phyloP scores from a whole-genome alignment of 2,113 vertebrate species.

The Hyla sarda region DNA sequence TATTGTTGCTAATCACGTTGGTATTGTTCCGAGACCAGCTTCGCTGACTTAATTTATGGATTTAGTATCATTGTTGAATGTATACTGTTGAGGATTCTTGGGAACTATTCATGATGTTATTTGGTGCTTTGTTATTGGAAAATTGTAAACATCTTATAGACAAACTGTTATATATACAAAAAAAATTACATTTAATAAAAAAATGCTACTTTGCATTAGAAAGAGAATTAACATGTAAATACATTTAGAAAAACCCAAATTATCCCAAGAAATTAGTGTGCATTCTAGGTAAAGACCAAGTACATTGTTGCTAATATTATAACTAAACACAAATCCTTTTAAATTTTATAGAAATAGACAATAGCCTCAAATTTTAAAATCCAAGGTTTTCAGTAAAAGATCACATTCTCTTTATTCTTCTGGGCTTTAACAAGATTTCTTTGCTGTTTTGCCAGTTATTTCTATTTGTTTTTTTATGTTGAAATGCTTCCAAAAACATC shows the following conservation, averaged over 20 bases:
- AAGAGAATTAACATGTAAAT: background rate
- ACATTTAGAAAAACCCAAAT: background rate
- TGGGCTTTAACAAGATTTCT: conserved; percentile 2
- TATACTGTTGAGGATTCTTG: no score
- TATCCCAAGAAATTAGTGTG: background rate
- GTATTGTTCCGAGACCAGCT: no score
- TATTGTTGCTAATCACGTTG: no score
- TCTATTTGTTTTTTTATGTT: conserved; percentile 18
- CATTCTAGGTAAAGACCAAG: background rate
- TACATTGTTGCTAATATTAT: background rate
- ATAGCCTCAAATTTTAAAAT: background rate
- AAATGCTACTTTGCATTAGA: no score
- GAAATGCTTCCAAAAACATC: conserved; percentile 49
- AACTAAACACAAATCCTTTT: background rate
- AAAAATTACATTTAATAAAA: no score
- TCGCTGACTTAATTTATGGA: no score
- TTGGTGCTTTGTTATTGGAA: no score
- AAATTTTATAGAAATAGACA: background rate
- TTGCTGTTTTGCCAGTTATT: conserved; percentile 24
- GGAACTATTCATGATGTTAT: no score
- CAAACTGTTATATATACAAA: no score
- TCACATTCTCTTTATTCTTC: background rate
- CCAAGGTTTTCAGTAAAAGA: background rate
- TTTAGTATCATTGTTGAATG: no score
- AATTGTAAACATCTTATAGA: no score